Evolutionary conservation across 2,888 invertebrate species (phyloP).

Genomic region (Phoenoteleia sp.): DNA sequence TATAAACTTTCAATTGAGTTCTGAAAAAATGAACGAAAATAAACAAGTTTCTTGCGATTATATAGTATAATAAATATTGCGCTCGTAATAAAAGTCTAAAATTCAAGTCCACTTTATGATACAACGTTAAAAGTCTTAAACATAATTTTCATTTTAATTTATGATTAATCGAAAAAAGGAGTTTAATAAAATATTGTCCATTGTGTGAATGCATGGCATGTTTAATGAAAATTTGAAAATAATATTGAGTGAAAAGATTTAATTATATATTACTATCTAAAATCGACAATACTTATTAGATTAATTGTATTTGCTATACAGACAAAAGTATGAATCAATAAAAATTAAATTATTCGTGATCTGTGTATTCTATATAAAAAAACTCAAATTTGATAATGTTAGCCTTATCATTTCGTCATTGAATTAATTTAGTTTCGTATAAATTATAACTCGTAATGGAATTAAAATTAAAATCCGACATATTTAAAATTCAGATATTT

Average conservation of each 20-base stretch:
- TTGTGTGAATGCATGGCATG: neutral
- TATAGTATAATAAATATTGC: conserved; percentile 29
- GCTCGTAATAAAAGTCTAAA: conserved; percentile 43
- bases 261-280: no score
- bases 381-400: no score
- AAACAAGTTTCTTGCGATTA: conserved; percentile 7
- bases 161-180: conserved; percentile 7
- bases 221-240: neutral
- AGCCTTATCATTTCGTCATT: no score
- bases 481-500: no score
- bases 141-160: conserved; percentile 43
- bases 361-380: no score
- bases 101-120: conserved; percentile 31
- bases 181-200: neutral
- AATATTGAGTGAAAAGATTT: neutral
- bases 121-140: conserved; percentile 7
- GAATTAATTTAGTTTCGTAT: no score
- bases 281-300: no score
- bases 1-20: conserved; percentile 38
- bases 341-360: no score
- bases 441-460: no score
- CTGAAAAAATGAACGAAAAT: conserved; percentile 23
- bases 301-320: no score
- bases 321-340: no score
- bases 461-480: no score